These are phyloP conservation scores for Poeciliopsis retropinna DNA, from an alignment of 2,113 vertebrate genomes.

Conservation along the genomic window DNA sequence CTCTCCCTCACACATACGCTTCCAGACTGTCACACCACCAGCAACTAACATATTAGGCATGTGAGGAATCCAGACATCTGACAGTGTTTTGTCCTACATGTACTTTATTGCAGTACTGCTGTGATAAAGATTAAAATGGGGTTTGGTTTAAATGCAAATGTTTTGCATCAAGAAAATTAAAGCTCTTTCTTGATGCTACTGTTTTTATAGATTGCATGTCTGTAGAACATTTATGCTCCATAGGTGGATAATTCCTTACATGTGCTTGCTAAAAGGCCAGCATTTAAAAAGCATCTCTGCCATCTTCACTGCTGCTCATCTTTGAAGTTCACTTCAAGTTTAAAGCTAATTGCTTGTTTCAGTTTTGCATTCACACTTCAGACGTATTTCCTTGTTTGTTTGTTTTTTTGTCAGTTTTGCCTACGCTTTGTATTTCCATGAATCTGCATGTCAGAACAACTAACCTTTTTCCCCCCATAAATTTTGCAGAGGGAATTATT, in stretches of 20 bases:
- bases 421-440: neutral
- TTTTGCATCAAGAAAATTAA: neutral
- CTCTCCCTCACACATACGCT: neutral
- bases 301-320: neutral
- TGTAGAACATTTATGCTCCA: too few relatives aligned
- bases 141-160: neutral
- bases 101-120: neutral
- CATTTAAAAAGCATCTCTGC: neutral
- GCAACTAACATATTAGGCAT: constrained; percentile 33
- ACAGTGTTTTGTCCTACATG: too few relatives aligned
- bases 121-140: neutral
- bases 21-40: neutral
- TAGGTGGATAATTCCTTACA: too few relatives aligned
- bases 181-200: too few relatives aligned
- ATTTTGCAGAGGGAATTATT: neutral
- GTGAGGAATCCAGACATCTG: constrained; percentile 63
- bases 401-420: neutral
- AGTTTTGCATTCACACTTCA: neutral
- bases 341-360: neutral
- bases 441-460: too few relatives aligned
- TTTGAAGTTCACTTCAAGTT: neutral
- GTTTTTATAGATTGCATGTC: too few relatives aligned
- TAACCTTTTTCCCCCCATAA: too few relatives aligned
- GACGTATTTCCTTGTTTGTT: neutral
- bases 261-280: neutral